Evolutionary conservation across 2,113 vertebrate genomes (phyloP).

Genomic region (Anolis carolinensis): DNA sequence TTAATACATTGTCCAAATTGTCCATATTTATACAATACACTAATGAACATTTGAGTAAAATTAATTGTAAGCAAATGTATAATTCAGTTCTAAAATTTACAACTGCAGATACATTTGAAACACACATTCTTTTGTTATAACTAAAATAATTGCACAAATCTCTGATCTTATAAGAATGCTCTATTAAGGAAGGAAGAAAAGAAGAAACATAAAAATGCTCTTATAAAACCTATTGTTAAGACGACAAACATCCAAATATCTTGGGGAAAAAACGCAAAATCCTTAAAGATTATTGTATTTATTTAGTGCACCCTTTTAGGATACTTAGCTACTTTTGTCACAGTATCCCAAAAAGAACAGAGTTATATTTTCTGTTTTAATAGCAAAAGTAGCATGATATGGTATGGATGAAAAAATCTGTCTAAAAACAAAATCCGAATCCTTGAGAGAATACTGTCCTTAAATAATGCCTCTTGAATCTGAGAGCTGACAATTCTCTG

Average conservation of each 20-base stretch:
- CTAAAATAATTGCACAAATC: not conserved
- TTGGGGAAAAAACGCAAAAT: constrained; percentile 26
- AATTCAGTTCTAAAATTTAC: not conserved
- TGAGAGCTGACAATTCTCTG: constrained; percentile 77
- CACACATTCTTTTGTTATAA: not conserved
- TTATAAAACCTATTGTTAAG: constrained; percentile 33
- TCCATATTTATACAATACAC: not conserved
- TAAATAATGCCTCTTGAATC: constrained; percentile 75
- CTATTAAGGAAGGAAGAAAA: not conserved
- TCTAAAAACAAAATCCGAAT: constrained; percentile 63
- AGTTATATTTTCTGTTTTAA: constrained; percentile 44
- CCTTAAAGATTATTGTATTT: constrained; percentile 24
- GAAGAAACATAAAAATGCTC: not conserved
- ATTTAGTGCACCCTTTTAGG: constrained; percentile 60
- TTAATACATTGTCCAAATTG: constrained; percentile 17
- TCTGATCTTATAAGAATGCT: constrained; percentile 47
- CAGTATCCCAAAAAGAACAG: constrained; percentile 42
- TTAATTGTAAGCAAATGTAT: not conserved
- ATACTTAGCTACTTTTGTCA: constrained; percentile 45
- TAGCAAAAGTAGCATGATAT: constrained; percentile 47
- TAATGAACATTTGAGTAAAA: not conserved
- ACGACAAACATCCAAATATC: constrained; percentile 35
- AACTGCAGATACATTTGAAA: constrained; percentile 1
- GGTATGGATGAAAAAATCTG: constrained; percentile 55
- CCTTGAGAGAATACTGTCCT: constrained; percentile 72